Evolutionary conservation across 2,888 invertebrate genomes (phyloP).

Genomic region (Aphelenchoides bicaudatus): DNA sequence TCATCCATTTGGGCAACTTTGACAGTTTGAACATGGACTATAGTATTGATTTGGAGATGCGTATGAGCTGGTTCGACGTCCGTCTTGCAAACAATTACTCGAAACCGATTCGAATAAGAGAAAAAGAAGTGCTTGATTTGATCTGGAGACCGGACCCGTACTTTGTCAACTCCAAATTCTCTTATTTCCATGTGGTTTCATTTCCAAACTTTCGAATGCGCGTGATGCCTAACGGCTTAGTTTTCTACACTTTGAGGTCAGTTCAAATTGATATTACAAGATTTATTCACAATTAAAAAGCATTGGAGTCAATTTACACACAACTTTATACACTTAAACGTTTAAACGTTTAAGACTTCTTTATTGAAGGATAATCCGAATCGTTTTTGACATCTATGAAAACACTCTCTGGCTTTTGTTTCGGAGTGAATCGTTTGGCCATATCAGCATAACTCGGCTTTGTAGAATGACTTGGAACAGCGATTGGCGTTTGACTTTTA

Average conservation of each 20-base stretch:
- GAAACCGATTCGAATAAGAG: slow-evolving; percentile 52
- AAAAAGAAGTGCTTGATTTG: slow-evolving; percentile 48
- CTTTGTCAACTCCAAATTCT: slow-evolving; percentile 57
- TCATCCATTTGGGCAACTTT: slow-evolving; percentile 55
- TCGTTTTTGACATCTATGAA: no score
- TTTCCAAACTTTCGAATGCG: slow-evolving; percentile 59
- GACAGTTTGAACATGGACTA: slow-evolving; percentile 57
- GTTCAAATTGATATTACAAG: slow-evolving; percentile 21
- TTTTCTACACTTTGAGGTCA: slow-evolving; percentile 54
- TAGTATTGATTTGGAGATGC: slow-evolving; percentile 44
- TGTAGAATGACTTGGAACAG: no score
- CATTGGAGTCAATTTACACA: no score
- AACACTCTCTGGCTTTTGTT: no score
- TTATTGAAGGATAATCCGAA: no score
- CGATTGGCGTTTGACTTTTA: no score
- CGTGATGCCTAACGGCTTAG: slow-evolving; percentile 50
- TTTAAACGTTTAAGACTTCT: no score
- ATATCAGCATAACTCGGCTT: no score
- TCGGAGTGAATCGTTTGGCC: no score
- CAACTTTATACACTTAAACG: no score
- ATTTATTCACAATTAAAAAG: no score
- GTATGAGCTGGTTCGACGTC: slow-evolving; percentile 44
- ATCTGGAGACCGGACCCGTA: slow-evolving; percentile 59
- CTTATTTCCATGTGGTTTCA: slow-evolving; percentile 55
- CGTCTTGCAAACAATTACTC: slow-evolving; percentile 52